Evolutionary conservation across 2,797 vertebrate genomes (phyloP).

Genomic region (Danio kyathit): DNA sequence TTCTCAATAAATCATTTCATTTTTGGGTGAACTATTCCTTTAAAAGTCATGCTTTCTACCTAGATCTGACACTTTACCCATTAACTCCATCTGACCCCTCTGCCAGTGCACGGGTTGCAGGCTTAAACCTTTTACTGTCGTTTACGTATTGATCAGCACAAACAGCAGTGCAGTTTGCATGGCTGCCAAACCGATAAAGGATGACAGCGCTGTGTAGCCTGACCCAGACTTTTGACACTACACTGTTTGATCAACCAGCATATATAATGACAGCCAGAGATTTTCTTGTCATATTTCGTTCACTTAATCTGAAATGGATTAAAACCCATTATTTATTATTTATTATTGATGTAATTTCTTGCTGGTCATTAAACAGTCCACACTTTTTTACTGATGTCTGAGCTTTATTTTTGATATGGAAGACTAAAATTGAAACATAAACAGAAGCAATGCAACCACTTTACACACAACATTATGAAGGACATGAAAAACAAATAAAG

Average conservation of each 20-base stretch:
- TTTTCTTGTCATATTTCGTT: neutral
- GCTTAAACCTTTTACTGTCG: neutral
- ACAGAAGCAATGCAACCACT: too few relatives aligned
- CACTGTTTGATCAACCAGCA: neutral
- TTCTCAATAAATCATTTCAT: too few relatives aligned
- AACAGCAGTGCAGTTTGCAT: neutral
- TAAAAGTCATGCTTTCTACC: neutral
- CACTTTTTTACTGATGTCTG: too few relatives aligned
- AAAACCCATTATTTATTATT: neutral
- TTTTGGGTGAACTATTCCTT: too few relatives aligned
- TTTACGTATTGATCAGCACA: slow-evolving; percentile 15
- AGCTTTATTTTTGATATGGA: too few relatives aligned
- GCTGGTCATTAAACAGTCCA: too few relatives aligned
- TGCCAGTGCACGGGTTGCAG: neutral
- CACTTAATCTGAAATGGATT: neutral
- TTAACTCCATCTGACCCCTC: neutral
- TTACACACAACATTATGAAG: too few relatives aligned
- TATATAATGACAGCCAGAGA: neutral
- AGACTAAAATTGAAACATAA: too few relatives aligned
- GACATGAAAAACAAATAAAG: too few relatives aligned
- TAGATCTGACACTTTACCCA: neutral
- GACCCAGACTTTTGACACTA: neutral
- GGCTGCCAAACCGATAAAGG: neutral
- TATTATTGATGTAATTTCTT: too few relatives aligned
- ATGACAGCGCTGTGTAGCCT: neutral